Percentiles rank a stretch among this genome's conserved stretches.
Evolutionary conservation across 2,113 vertebrate species (phyloP).

Genomic region (Sorex araneus): DNA sequence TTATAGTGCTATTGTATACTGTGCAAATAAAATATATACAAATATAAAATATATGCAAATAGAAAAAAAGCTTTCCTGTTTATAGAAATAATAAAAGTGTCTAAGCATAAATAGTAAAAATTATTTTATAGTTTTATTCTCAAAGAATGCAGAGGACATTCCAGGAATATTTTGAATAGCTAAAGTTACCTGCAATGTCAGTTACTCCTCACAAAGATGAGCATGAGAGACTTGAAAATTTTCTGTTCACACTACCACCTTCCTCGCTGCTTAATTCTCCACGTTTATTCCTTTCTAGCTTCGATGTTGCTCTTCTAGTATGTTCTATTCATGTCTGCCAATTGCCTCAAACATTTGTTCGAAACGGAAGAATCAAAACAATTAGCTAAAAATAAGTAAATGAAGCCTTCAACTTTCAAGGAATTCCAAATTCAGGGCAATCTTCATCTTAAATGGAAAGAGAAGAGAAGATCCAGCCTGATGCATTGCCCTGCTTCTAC

Average conservation of each 20-base stretch:
- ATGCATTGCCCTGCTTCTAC: background rate
- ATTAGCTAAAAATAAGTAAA: background rate
- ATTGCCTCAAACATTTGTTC: background rate
- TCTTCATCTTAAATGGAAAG: background rate
- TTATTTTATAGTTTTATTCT: conserved; percentile 8
- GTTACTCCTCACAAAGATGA: background rate
- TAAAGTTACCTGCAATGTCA: background rate
- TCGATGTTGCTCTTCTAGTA: no score
- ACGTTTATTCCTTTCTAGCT: background rate
- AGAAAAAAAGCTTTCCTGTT: background rate
- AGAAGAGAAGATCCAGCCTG: background rate
- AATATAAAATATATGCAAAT: background rate
- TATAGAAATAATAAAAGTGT: conserved; percentile 1
- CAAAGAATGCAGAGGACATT: background rate
- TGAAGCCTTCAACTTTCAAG: conserved; percentile 28
- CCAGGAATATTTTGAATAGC: background rate
- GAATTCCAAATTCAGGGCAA: conserved; percentile 39
- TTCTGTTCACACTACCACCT: background rate
- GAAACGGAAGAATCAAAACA: background rate
- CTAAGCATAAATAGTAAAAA: background rate
- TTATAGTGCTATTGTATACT: no score
- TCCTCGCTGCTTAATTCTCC: background rate
- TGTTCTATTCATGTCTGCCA: background rate
- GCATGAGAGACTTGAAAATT: background rate
- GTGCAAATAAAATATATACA: background rate